Percentiles rank a stretch among this genome's conserved stretches.
Conservation (phyloP, 2,888 invertebrate species). For the Palloptera scutellata region DNA sequence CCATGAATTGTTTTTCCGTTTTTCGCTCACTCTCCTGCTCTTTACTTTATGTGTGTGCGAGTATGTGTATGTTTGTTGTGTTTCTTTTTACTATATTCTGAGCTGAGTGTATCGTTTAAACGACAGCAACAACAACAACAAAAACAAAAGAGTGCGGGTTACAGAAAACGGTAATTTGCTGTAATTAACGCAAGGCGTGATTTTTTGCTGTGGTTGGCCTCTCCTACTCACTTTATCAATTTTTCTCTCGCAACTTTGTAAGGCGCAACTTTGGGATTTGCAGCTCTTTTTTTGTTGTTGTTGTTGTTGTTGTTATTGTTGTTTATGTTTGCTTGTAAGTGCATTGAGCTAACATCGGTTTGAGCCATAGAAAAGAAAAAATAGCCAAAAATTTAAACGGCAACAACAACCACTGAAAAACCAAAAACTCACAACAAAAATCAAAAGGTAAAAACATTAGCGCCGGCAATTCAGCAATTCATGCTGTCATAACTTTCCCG, state of each 20-base stretch:
- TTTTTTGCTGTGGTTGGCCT: background rate
- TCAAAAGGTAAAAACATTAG: background rate
- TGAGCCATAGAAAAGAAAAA: too few relatives aligned
- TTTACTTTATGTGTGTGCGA: too few relatives aligned
- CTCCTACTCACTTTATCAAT: background rate
- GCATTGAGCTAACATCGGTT: too few relatives aligned
- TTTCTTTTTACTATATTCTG: too few relatives aligned
- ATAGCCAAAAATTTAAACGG: too few relatives aligned
- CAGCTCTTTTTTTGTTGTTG: background rate
- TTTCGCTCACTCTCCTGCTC: too few relatives aligned
- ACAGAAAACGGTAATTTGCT: conserved; percentile 25
- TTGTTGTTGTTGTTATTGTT: background rate
- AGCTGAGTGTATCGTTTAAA: background rate
- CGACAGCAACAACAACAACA: conserved; percentile 12
- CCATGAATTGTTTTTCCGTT: too few relatives aligned
- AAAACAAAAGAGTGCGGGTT: background rate
- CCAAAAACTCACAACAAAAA: too few relatives aligned
- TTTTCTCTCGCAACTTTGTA: too few relatives aligned
- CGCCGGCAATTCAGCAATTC: background rate
- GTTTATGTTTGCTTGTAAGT: too few relatives aligned
- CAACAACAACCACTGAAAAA: too few relatives aligned
- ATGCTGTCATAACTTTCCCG: background rate
- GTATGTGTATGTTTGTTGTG: too few relatives aligned
- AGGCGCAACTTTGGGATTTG: background rate
- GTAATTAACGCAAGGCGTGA: conserved; percentile 30